phyloP scores from a whole-genome alignment of 2,888 invertebrate species.

The Meliscaeva auricollis region DNA sequence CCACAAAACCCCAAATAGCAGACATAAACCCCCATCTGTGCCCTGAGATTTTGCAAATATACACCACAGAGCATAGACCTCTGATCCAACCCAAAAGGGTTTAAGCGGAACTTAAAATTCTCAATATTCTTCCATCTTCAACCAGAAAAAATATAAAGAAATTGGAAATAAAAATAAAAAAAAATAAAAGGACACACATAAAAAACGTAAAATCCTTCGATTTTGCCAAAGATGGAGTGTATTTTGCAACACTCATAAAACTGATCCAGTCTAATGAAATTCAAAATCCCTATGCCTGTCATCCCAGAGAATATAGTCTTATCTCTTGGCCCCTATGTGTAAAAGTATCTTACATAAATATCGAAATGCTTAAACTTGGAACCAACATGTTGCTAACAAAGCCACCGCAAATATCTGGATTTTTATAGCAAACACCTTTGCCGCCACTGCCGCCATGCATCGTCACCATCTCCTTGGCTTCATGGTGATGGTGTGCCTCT shows the following conservation, averaged over 20 bases:
- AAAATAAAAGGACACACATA: constrained; percentile 44
- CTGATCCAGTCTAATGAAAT: constrained; percentile 79
- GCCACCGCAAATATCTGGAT: constrained; percentile 72
- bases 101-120: constrained; percentile 55
- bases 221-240: constrained; percentile 73
- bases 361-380: constrained; percentile 7
- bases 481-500: constrained; percentile 13
- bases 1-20: constrained; percentile 48
- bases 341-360: neutral
- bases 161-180: neutral
- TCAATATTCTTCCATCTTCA: constrained; percentile 43
- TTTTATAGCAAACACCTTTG: constrained; percentile 63
- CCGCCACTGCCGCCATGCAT: constrained; percentile 14
- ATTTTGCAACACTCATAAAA: constrained; percentile 79
- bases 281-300: constrained; percentile 77
- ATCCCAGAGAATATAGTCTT: constrained; percentile 46
- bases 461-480: constrained; percentile 17
- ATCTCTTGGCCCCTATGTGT: constrained; percentile 69
- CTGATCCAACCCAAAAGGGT: constrained; percentile 47
- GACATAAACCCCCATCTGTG: constrained; percentile 54
- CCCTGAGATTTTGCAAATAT: constrained; percentile 40
- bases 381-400: constrained; percentile 77
- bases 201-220: constrained; percentile 70
- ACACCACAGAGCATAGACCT: constrained; percentile 1
- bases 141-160: constrained; percentile 24